Conservation (phyloP, 2,113 vertebrate genomes). For the Pipra filicauda region DNA sequence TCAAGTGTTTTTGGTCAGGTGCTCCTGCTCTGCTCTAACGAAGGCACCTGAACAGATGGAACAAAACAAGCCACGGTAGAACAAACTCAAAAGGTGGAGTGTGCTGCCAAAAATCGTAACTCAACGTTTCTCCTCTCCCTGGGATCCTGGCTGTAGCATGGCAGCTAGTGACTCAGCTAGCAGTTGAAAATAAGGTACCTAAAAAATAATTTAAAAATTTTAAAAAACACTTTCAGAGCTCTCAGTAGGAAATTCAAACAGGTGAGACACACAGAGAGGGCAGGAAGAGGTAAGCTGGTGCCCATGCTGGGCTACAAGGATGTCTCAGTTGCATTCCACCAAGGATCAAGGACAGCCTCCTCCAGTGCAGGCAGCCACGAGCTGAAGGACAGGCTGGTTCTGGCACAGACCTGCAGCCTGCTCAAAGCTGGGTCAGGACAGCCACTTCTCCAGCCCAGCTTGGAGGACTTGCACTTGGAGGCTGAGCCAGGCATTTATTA, state of each 20-base stretch:
- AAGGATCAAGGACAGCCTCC: fast-evolving
- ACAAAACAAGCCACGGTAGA: neutral
- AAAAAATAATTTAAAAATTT: neutral
- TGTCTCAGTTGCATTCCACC: fast-evolving
- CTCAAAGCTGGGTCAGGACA: neutral
- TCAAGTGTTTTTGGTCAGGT: neutral
- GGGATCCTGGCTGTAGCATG: neutral
- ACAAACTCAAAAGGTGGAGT: neutral
- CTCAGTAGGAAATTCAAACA: neutral
- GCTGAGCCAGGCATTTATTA: neutral
- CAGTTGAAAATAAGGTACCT: neutral
- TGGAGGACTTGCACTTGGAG: neutral
- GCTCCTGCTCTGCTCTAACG: neutral
- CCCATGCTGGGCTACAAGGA: neutral
- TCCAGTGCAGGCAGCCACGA: fast-evolving
- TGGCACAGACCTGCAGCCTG: neutral
- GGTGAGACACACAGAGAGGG: neutral
- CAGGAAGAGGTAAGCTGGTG: neutral
- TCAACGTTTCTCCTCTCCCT: neutral
- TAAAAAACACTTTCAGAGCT: neutral
- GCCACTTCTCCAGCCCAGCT: neutral
- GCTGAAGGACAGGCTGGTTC: neutral
- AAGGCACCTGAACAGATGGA: constrained; percentile 31
- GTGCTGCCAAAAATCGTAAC: neutral
- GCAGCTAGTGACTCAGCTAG: neutral